A percentile compares a stretch with the other conserved stretches of the same genome.
These are phyloP conservation scores for Chrysopa pallens DNA, from an alignment of 1,140 invertebrate genomes.

Conservation along the genomic window DNA sequence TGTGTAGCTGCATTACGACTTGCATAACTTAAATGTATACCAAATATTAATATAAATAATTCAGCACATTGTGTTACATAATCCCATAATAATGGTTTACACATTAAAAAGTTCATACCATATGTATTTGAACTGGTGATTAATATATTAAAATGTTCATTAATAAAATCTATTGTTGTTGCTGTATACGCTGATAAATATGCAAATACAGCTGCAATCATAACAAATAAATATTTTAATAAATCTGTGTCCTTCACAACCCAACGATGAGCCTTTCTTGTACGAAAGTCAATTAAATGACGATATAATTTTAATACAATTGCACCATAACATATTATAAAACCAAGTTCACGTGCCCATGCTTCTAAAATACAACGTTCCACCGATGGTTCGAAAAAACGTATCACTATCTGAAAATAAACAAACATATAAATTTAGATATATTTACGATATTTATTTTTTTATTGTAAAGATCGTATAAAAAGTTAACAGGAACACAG, in stretches of 20 bases:
- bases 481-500: no score
- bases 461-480: no score
- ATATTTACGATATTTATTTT: no score
- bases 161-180: slow-evolving; percentile 35
- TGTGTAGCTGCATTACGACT: slow-evolving; percentile 68
- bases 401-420: slow-evolving; percentile 51
- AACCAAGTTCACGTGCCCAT: slow-evolving; percentile 79
- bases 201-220: slow-evolving; percentile 58
- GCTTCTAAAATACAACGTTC: slow-evolving; percentile 63
- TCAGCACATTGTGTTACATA: slow-evolving; percentile 78
- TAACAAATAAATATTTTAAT: slow-evolving; percentile 57
- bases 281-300: slow-evolving; percentile 59
- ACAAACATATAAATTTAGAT: no score
- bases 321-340: slow-evolving; percentile 77
- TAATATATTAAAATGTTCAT: slow-evolving; percentile 29
- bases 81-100: slow-evolving; percentile 73
- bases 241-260: slow-evolving; percentile 71
- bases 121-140: slow-evolving; percentile 23
- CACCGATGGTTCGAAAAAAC: slow-evolving; percentile 58
- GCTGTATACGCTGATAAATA: slow-evolving; percentile 79
- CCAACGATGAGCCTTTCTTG: slow-evolving; percentile 77
- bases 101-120: slow-evolving; percentile 37
- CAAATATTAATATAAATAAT: slow-evolving; percentile 61
- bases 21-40: slow-evolving; percentile 65
- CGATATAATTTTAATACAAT: slow-evolving; percentile 81